These are phyloP conservation scores for Arctopsyche grandis DNA, from an alignment of 1,140 invertebrate genomes.

Conservation along the genomic window DNA sequence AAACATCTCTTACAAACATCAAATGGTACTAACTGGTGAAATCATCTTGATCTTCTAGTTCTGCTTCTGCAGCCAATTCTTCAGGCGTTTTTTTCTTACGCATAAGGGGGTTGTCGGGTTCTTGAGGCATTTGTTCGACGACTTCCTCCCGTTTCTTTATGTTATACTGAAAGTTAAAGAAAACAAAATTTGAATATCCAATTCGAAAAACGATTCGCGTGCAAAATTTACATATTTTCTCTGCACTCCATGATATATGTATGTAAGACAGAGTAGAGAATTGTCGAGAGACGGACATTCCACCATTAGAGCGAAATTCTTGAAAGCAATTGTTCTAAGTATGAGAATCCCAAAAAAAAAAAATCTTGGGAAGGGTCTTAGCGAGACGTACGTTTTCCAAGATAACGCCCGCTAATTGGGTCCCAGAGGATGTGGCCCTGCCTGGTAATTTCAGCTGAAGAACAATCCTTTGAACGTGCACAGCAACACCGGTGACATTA, in stretches of 20 bases:
- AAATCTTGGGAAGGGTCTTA: not conserved
- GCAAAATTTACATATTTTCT: not conserved
- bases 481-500: not conserved
- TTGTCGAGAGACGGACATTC: not conserved
- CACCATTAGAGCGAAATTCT: not conserved
- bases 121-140: constrained; percentile 78
- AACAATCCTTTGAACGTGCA: constrained; percentile 10
- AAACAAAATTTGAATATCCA: not conserved
- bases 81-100: constrained; percentile 98
- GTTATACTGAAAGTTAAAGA: constrained; percentile 85
- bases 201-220: not conserved
- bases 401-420: constrained; percentile 40
- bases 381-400: not conserved
- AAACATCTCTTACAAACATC: too few relatives aligned
- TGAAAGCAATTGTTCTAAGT: not conserved
- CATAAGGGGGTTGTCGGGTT: constrained; percentile 90
- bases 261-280: not conserved
- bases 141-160: constrained; percentile 97
- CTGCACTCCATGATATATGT: too few relatives aligned
- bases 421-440: constrained; percentile 20
- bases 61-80: constrained; percentile 93
- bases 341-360: not conserved
- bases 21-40: constrained; percentile 92
- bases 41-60: constrained; percentile 94
- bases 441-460: not conserved